Evolutionary conservation across 2,888 invertebrate genomes (phyloP).

Genomic region (Cerceris ruficornis): DNA sequence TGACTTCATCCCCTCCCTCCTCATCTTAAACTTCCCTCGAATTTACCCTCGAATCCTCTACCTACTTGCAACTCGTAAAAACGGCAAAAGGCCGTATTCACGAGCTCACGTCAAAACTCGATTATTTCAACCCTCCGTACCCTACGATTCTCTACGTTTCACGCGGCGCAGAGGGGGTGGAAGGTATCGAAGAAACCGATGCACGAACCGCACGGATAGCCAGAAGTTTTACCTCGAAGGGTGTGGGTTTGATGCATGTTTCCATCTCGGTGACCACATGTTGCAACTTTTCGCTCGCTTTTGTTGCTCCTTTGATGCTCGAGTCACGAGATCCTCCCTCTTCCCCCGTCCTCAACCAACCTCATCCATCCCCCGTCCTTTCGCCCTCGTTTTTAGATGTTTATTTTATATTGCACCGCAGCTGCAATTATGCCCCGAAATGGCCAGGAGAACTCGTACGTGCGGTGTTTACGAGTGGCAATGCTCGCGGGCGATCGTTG

Average conservation of each 20-base stretch:
- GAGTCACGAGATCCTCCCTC: slow-evolving; percentile 18
- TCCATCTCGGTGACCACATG: slow-evolving; percentile 76
- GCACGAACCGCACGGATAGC: slow-evolving; percentile 14
- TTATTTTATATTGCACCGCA: slow-evolving; percentile 10
- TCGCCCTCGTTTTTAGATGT: not conserved
- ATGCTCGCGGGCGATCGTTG: slow-evolving; percentile 26
- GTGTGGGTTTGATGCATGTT: slow-evolving; percentile 49
- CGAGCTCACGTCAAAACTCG: not conserved
- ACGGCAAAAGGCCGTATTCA: slow-evolving; percentile 3
- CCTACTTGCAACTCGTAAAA: slow-evolving; percentile 16
- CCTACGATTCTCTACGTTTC: not conserved
- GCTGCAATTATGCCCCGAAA: slow-evolving; percentile 27
- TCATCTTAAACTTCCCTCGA: slow-evolving; percentile 18
- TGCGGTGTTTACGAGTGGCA: slow-evolving; percentile 9
- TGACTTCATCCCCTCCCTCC: slow-evolving; percentile 46
- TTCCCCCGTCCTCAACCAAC: not conserved
- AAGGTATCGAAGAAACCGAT: not conserved
- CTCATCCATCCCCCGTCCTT: not conserved
- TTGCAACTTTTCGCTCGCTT: slow-evolving; percentile 65
- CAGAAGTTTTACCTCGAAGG: slow-evolving; percentile 27
- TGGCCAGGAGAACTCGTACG: slow-evolving; percentile 12
- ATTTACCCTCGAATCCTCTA: slow-evolving; percentile 9
- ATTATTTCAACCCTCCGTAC: not conserved
- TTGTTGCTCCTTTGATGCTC: slow-evolving; percentile 35
- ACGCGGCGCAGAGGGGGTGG: not conserved